Conservation (phyloP, 2,113 vertebrate species). For the Gorsachius goisagi region DNA sequence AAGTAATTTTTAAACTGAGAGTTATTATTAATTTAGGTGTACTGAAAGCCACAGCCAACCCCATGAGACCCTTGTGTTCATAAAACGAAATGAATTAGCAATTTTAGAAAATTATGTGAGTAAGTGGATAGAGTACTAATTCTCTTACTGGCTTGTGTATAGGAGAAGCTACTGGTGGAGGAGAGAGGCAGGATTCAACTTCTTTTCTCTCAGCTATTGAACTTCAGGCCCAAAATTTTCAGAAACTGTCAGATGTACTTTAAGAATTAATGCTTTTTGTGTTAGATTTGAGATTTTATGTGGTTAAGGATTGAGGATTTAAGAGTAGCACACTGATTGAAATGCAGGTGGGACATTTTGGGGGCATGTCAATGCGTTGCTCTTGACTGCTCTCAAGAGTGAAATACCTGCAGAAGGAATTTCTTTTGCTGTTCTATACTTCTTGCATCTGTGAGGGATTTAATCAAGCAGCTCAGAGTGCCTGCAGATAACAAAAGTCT, state of each 20-base stretch:
- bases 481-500: background rate
- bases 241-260: background rate
- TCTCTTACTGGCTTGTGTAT: background rate
- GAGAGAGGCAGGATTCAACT: background rate
- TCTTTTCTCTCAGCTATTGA: background rate
- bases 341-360: background rate
- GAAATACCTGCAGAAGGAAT: background rate
- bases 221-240: background rate
- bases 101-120: background rate
- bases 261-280: background rate
- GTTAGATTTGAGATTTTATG: background rate
- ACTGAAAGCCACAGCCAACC: background rate
- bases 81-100: background rate
- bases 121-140: background rate
- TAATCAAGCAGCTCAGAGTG: background rate
- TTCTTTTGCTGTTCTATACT: background rate
- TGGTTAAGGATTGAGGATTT: background rate
- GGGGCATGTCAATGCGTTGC: background rate
- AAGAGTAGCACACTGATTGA: background rate
- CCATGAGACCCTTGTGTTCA: rapidly evolving
- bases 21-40: background rate
- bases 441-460: background rate
- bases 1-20: background rate
- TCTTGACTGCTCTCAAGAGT: background rate
- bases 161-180: background rate